A percentile compares a stretch with the other conserved stretches of the same genome.
Evolutionary conservation across 1,140 invertebrate species (phyloP).

Genomic region (Epicauta chinensis): DNA sequence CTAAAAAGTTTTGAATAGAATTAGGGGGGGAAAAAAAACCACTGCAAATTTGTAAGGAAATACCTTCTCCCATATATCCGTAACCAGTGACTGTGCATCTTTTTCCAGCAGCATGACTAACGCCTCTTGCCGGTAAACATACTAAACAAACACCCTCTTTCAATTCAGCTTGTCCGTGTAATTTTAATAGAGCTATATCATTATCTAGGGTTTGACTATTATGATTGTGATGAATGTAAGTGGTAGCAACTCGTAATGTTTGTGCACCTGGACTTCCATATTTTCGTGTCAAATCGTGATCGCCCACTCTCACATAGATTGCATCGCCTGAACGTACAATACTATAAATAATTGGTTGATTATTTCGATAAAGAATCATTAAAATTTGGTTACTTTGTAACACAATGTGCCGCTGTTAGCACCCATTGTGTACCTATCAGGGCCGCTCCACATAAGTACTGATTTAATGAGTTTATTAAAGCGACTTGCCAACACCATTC

Average conservation of each 20-base stretch:
- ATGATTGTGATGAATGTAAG: conserved; percentile 95
- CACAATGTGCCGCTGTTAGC: conserved; percentile 91
- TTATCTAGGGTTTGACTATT: conserved; percentile 94
- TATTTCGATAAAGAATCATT: neutral
- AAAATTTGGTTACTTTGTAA: conserved; percentile 70
- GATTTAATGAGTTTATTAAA: conserved; percentile 86
- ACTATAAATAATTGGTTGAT: conserved; percentile 47
- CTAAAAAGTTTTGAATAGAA: conserved; percentile 49
- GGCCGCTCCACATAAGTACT: conserved; percentile 93
- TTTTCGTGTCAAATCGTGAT: conserved; percentile 83
- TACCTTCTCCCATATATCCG: conserved; percentile 90
- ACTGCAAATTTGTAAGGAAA: too few relatives aligned
- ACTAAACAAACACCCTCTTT: conserved; percentile 76
- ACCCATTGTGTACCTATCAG: conserved; percentile 93
- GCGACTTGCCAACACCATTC: conserved; percentile 97
- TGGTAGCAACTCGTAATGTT: conserved; percentile 80
- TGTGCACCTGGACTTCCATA: conserved; percentile 83
- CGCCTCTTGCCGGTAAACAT: conserved; percentile 80
- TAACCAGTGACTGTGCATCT: conserved; percentile 89
- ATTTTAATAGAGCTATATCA: conserved; percentile 89
- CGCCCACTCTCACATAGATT: conserved; percentile 87
- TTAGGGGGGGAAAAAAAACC: too few relatives aligned
- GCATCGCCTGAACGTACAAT: conserved; percentile 85
- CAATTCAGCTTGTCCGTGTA: conserved; percentile 84
- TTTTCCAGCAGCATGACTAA: conserved; percentile 78